phyloP scores from a whole-genome alignment of 2,888 invertebrate species.

The Onchidella celtica region DNA sequence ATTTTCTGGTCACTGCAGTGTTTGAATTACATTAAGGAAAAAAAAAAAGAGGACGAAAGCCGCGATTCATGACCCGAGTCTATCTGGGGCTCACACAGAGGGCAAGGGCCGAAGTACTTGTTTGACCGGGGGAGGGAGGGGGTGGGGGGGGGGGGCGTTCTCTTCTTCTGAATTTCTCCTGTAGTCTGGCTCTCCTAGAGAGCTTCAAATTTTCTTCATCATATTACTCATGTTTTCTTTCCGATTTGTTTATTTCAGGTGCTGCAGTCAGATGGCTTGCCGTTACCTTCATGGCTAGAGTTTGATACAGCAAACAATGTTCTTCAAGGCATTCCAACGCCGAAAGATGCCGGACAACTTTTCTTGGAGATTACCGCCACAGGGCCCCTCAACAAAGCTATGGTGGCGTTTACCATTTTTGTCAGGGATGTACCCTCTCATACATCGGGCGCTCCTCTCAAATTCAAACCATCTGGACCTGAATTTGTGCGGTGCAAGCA shows the following conservation, averaged over 20 bases:
- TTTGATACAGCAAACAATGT: slow-evolving; percentile 87
- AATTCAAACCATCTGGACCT: slow-evolving; percentile 53
- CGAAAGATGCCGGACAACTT: slow-evolving; percentile 84
- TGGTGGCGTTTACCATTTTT: slow-evolving; percentile 86
- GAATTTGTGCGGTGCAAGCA: slow-evolving; percentile 74
- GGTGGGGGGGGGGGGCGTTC: too few species aligned
- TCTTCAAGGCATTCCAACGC: slow-evolving; percentile 87
- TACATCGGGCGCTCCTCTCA: slow-evolving; percentile 49
- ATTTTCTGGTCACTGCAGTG: too few species aligned
- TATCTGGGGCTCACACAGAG: too few species aligned
- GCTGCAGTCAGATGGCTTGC: slow-evolving; percentile 63
- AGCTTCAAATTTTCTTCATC: too few species aligned
- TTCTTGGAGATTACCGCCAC: slow-evolving; percentile 80
- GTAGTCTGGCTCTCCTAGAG: too few species aligned
- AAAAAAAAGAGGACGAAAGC: too few species aligned
- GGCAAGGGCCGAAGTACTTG: too few species aligned
- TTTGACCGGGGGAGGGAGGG: too few species aligned
- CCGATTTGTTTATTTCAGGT: slow-evolving; percentile 59
- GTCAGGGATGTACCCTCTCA: slow-evolving; percentile 78
- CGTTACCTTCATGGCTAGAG: slow-evolving; percentile 80
- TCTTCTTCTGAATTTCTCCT: too few species aligned
- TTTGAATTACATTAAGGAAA: too few species aligned
- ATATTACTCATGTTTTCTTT: not conserved
- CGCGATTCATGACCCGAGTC: too few species aligned
- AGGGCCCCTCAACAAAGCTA: slow-evolving; percentile 80